phyloP scores from a whole-genome alignment of 2,888 invertebrate species.

The Lithophane socia region DNA sequence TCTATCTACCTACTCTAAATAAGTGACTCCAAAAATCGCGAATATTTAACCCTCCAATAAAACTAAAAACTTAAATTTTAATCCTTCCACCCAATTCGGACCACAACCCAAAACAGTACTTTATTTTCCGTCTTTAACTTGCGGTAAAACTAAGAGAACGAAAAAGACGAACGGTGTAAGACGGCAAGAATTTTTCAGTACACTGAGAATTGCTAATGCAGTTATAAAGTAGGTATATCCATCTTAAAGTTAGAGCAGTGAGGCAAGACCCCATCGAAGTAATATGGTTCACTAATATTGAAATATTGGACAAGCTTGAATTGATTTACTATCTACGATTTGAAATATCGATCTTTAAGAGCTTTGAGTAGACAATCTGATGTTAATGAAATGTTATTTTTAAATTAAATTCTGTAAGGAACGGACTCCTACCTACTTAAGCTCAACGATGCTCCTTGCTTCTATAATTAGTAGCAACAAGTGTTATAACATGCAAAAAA shows the following conservation, averaged over 20 bases:
- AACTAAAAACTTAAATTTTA: neutral
- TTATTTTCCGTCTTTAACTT: slow-evolving; percentile 39
- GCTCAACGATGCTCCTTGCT: no score
- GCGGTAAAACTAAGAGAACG: slow-evolving; percentile 34
- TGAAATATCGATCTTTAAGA: neutral
- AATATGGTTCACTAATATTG: neutral
- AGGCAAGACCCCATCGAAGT: slow-evolving; percentile 1
- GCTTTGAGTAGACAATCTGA: neutral
- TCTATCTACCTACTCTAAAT: neutral
- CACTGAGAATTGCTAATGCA: slow-evolving; percentile 36
- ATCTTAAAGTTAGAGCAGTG: slow-evolving; percentile 22
- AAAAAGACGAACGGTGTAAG: slow-evolving; percentile 20
- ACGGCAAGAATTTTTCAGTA: slow-evolving; percentile 33
- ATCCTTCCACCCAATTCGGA: slow-evolving; percentile 13
- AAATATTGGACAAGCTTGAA: neutral
- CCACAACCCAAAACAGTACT: slow-evolving; percentile 35
- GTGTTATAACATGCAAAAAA: no score
- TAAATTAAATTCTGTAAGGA: no score
- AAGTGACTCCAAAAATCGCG: neutral
- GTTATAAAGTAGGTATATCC: slow-evolving; percentile 21
- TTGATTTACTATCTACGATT: neutral
- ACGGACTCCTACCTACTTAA: neutral
- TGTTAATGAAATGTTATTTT: neutral
- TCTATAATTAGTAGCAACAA: no score
- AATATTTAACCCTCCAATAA: neutral